Evolutionary conservation across 2,888 invertebrate genomes (phyloP).

Genomic region (Cactoblastis cactorum): DNA sequence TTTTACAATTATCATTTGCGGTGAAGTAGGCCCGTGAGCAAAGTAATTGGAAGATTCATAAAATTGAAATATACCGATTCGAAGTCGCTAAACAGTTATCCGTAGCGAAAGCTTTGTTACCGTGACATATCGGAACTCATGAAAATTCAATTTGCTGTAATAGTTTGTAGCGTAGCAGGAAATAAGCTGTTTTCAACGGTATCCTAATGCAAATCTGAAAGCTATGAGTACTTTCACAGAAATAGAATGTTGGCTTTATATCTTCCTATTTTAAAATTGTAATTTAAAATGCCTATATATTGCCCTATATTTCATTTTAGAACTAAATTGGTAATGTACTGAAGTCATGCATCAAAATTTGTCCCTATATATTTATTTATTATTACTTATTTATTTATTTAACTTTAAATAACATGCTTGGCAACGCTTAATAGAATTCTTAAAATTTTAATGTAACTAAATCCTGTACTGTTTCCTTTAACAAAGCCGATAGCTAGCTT

Average conservation of each 20-base stretch:
- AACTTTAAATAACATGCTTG: too few species aligned
- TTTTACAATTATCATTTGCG: constrained; percentile 7
- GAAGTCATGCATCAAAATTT: too few species aligned
- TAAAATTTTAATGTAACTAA: too few species aligned
- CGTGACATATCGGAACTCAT: constrained; percentile 4
- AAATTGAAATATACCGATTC: constrained; percentile 4
- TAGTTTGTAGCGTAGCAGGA: constrained; percentile 28
- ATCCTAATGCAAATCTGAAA: background rate
- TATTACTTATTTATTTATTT: too few species aligned
- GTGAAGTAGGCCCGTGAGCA: constrained; percentile 2
- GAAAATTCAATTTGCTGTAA: constrained; percentile 45
- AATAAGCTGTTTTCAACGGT: constrained; percentile 9
- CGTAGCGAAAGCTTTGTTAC: constrained; percentile 7
- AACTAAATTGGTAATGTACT: too few species aligned
- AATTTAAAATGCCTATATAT: too few species aligned
- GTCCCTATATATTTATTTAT: too few species aligned
- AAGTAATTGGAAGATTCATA: constrained; percentile 1
- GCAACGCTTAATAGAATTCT: too few species aligned
- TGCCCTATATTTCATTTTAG: too few species aligned
- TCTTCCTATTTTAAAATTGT: background rate
- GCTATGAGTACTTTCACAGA: background rate
- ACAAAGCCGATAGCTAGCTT: background rate
- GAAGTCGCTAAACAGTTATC: constrained; percentile 3
- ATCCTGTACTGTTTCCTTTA: too few species aligned
- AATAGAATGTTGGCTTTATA: background rate